Base-by-base conservation (phyloP, 2,113 vertebrate species). In the Stercorarius parasiticus region DNA sequence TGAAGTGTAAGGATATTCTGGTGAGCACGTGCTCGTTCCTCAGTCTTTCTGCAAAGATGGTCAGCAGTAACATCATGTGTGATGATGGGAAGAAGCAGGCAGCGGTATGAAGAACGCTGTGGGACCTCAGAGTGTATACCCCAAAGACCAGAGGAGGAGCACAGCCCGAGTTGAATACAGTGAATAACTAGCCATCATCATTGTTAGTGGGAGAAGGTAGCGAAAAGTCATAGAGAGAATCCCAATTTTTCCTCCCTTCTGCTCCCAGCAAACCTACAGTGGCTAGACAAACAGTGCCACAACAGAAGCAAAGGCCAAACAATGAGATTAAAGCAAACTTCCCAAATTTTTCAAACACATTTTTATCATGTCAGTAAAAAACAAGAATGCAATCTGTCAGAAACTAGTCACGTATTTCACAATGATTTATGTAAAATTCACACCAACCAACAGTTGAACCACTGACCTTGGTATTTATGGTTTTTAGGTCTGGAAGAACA, bases 141-240 rank as follows among this genome's bases (percentile, higher is more conserved):
- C 40, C 22, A n/a, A 53, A 34, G 69, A n/a, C 3, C 30, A 49
- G 16, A 42, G 42, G 47, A 86, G 22, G 38, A 82, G 52, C 56
- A 32, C 21, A 40, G 47, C 26, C 66, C 3, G 18, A 65, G 29
- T 1, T 30, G 15, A 38, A 29, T 3, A 10, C 4, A 2, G 3
- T 2, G 18, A 59, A 15, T 62, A 27, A 20, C 6, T 1, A 30
- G 19, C 11, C 34, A 6, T 8, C 11, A 2, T 10, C 15, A 2
- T 1, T 17, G 27, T 1, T 21, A 30, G 36, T 1, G 3, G 56
- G 27, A 74, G 42, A 62, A 55, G 8, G 42, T 3, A 90, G 8
- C 1, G 38, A 71, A 38, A 73, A 84, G 30, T 32, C 62, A 22
- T 1, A 5, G 55, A 52, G 55, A 52, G 34, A 40, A 32, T 65